Base-by-base conservation (phyloP, 2,797 vertebrate genomes). In the Diplodus sargus region DNA sequence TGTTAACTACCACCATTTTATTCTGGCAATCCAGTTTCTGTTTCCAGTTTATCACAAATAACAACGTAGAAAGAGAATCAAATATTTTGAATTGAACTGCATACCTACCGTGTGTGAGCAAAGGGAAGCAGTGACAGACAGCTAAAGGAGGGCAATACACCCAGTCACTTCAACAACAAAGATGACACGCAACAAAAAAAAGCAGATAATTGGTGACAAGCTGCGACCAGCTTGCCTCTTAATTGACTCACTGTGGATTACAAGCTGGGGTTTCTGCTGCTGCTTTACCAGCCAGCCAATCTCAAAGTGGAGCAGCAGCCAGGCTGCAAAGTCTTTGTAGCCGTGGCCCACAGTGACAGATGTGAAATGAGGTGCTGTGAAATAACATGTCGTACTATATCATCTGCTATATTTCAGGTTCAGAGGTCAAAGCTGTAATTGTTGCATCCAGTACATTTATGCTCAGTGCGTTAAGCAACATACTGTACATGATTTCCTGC, bases 171-270 rank as follows among this genome's bases (percentile, higher is more conserved):
- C n/a, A 64, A 17, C 59, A 57, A 18, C 22, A 65, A 59, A 51
- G 58, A 78, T 58, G 25, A 66, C 69, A 52, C 1, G 42, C 39
- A 43, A 17, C 22, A 58, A 8, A 28, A 70, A 47, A n/a, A 64
- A 61, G 52, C 34, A 42, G 70, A 61, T 81, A 70, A 74, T 74
- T 84, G 68, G 58, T 47, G 68, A 54, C 72, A 34, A 49, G 62
- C 65, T 74, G 83, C 5, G 62, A 78, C 56, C 66, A 67, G 62
- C 60, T 74, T 58, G 77, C 28, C 74, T 76, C 62, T 28, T 81
- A 82, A 83, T 76, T 74, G 74, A 67, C 67, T 85, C 75, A 6
- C 52, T 72, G 62, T 78, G 67, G 76, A 76, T 82, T 78, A 81
- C 72, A 73, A 43, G 17, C 63, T 61, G 62, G 68, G 42, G 49